These are phyloP conservation scores for Pyrrhia umbra DNA, from an alignment of 2,888 invertebrate species.

Conservation along the genomic window DNA sequence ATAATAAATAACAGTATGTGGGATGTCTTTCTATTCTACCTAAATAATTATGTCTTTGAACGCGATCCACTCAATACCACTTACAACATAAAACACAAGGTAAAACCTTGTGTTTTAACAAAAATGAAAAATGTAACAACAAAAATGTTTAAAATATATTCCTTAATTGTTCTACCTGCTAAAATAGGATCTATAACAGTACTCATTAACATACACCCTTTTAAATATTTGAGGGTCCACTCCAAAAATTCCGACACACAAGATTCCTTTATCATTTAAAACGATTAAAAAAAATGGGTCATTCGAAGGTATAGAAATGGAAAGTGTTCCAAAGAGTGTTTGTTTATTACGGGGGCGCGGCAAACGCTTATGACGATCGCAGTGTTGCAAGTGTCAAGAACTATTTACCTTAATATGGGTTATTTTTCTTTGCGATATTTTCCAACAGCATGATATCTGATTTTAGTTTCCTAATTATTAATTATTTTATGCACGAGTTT, in stretches of 20 bases:
- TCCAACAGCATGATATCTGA: not conserved
- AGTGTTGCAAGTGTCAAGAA: constrained; percentile 50
- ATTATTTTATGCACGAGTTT: not conserved
- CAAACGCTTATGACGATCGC: constrained; percentile 27
- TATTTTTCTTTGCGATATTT: not conserved
- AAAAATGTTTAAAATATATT: too few species aligned
- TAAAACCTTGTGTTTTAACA: not conserved
- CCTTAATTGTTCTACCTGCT: constrained; percentile 19
- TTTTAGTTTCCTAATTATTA: too few species aligned
- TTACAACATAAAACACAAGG: not conserved
- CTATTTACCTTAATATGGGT: constrained; percentile 5
- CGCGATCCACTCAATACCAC: too few species aligned
- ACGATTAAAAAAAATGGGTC: constrained; percentile 28
- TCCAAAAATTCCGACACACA: constrained; percentile 34
- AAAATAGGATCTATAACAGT: not conserved
- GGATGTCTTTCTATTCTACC: not conserved
- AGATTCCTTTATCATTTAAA: constrained; percentile 1
- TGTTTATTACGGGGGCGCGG: constrained; percentile 47
- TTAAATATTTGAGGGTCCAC: not conserved
- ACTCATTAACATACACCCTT: not conserved
- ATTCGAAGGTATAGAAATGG: constrained; percentile 12
- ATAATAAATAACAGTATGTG: not conserved
- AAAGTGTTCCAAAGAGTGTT: constrained; percentile 43
- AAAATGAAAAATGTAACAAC: not conserved
- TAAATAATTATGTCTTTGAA: not conserved